Conservation (phyloP, 1,140 invertebrate species). For the Lanistes nyassanus region DNA sequence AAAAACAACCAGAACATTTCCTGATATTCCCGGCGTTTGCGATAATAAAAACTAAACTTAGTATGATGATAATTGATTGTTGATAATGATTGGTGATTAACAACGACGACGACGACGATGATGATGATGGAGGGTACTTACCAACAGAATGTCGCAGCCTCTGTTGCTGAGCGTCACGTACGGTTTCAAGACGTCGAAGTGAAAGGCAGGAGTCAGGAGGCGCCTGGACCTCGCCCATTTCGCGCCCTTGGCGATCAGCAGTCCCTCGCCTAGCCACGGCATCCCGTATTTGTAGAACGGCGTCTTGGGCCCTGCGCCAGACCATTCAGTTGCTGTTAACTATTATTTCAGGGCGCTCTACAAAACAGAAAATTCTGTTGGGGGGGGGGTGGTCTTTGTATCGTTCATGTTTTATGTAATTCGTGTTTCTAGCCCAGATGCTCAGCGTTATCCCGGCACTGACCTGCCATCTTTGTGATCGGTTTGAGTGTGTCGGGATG, state of each 20-base stretch:
- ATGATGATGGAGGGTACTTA: conserved; percentile 19
- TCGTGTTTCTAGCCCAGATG: background rate
- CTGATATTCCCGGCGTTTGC: no score
- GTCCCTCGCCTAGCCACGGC: conserved; percentile 56
- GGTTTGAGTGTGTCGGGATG: conserved; percentile 44
- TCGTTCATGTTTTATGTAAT: background rate
- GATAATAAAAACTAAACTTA: background rate
- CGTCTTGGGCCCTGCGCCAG: conserved; percentile 49
- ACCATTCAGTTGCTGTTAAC: no score
- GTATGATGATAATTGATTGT: background rate
- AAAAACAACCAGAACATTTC: background rate
- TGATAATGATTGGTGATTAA: background rate
- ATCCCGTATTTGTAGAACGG: conserved; percentile 38
- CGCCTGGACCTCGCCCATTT: conserved; percentile 84
- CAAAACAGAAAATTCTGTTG: background rate
- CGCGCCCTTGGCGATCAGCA: conserved; percentile 68
- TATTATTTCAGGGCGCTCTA: background rate
- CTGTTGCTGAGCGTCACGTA: conserved; percentile 82
- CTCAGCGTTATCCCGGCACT: background rate
- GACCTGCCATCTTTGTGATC: conserved; percentile 46
- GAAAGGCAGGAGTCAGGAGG: conserved; percentile 89
- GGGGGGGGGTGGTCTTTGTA: background rate
- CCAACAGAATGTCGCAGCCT: conserved; percentile 43
- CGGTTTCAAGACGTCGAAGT: conserved; percentile 86
- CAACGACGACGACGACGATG: background rate